Percentiles rank a stretch among this genome's conserved stretches.
Conservation (phyloP, 1,140 invertebrate species). For the Gyrodactylus bullatarudis region DNA sequence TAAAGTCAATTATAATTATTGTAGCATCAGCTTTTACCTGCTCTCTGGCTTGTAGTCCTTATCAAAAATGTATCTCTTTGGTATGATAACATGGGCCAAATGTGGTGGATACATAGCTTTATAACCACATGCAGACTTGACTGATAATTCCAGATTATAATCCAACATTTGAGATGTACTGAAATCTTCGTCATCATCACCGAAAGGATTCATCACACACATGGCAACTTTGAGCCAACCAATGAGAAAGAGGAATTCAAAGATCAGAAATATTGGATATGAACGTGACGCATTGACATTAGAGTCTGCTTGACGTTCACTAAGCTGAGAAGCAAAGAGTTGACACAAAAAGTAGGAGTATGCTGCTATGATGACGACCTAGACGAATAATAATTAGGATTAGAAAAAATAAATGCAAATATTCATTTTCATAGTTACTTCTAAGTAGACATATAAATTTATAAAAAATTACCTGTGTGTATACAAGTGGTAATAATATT, state of each 20-base stretch:
- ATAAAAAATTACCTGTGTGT: neutral
- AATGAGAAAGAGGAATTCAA: slow-evolving; percentile 4
- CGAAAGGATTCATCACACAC: slow-evolving; percentile 6
- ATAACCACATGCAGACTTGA: neutral
- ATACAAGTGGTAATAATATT: neutral
- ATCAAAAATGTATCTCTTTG: neutral
- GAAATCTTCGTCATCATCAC: slow-evolving; percentile 6
- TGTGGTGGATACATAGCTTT: slow-evolving; percentile 1
- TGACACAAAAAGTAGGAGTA: slow-evolving; percentile 49
- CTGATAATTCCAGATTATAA: slow-evolving; percentile 2
- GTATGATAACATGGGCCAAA: neutral
- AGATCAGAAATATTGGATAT: neutral
- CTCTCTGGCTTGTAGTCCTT: too few species aligned
- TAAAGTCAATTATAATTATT: too few species aligned
- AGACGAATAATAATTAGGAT: slow-evolving; percentile 6
- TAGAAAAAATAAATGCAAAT: too few species aligned
- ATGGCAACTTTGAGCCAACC: slow-evolving; percentile 4
- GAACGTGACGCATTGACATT: neutral
- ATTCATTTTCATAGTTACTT: too few species aligned
- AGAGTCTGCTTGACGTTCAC: neutral
- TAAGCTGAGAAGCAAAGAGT: neutral
- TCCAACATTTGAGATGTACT: slow-evolving; percentile 2
- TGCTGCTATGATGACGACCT: slow-evolving; percentile 58
- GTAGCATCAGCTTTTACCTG: too few species aligned
- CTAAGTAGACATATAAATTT: too few species aligned